Evolutionary conservation across 2,797 vertebrate genomes (phyloP).

Genomic region (Enteromius thamalakanensis): DNA sequence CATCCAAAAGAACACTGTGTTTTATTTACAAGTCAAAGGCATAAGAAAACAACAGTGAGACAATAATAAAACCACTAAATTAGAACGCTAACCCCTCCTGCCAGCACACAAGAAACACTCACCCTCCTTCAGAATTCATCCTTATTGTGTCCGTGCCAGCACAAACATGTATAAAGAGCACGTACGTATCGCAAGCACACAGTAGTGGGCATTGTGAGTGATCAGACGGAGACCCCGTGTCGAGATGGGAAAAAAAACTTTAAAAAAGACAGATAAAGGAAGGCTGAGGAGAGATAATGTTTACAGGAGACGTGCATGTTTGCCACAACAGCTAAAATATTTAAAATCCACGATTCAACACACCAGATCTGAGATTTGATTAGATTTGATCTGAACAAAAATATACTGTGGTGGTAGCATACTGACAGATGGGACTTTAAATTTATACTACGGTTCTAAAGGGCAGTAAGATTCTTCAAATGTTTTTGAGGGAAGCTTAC

Average conservation of each 20-base stretch:
- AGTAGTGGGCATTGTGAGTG: slow-evolving; percentile 59
- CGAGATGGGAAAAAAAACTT: slow-evolving; percentile 60
- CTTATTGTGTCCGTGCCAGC: slow-evolving; percentile 30
- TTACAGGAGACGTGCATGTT: slow-evolving; percentile 14
- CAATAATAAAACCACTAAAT: slow-evolving; percentile 3
- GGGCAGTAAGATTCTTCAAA: neutral
- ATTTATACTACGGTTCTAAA: neutral
- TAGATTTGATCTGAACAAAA: neutral
- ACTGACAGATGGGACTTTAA: neutral
- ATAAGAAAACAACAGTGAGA: neutral
- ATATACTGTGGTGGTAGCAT: neutral
- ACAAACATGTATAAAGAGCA: slow-evolving; percentile 44
- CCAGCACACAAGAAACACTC: neutral
- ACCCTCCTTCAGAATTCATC: neutral
- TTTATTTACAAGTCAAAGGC: slow-evolving; percentile 35
- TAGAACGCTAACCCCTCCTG: slow-evolving; percentile 1
- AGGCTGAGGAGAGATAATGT: slow-evolving; percentile 30
- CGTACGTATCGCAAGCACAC: slow-evolving; percentile 29
- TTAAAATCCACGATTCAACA: neutral
- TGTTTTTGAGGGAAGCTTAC: neutral
- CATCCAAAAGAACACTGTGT: slow-evolving; percentile 20
- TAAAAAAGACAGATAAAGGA: slow-evolving; percentile 49
- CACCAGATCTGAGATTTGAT: slow-evolving; percentile 21
- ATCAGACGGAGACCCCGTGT: slow-evolving; percentile 63
- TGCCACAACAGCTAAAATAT: neutral